Conservation (phyloP, 2,888 invertebrate species). For the Ichneumon xanthorius region DNA sequence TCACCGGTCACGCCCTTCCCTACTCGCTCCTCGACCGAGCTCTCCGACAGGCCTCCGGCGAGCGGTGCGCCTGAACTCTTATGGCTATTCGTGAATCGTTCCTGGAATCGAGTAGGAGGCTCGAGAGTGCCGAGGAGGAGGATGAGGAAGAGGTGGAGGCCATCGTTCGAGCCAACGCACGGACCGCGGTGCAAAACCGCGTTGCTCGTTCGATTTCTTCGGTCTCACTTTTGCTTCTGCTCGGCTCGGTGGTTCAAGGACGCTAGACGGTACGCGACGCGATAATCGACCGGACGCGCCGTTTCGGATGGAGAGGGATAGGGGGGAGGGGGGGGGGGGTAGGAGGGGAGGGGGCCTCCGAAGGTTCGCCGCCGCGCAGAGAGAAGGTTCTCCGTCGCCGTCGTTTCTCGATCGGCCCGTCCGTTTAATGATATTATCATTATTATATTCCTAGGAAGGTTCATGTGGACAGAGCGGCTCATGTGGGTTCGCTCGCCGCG, state of each 20-base stretch:
- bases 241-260: conserved; percentile 57
- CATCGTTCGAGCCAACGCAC: conserved; percentile 11
- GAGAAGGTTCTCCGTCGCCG: conserved; percentile 37
- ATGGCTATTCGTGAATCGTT: conserved; percentile 73
- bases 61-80: conserved; percentile 50
- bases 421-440: conserved; percentile 54
- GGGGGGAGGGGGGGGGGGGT: no score
- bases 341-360: conserved; percentile 5
- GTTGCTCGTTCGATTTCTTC: conserved; percentile 41
- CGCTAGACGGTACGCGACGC: conserved; percentile 63
- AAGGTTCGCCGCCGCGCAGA: conserved; percentile 51
- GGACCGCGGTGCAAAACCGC: conserved; percentile 33
- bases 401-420: conserved; percentile 41
- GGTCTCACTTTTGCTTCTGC: conserved; percentile 46
- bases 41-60: conserved; percentile 26
- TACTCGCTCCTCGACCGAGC: conserved; percentile 10
- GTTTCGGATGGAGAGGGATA: conserved; percentile 27
- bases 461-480: conserved; percentile 39
- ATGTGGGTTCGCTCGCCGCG: conserved; percentile 30
- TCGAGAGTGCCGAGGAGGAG: not conserved
- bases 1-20: conserved; percentile 67
- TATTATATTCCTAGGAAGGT: conserved; percentile 59
- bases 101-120: conserved; percentile 70
- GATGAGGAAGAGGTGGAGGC: conserved; percentile 23
- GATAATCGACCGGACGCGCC: conserved; percentile 64